Conservation (phyloP, 2,797 vertebrate genomes). For the Coccyzus lansbergi region DNA sequence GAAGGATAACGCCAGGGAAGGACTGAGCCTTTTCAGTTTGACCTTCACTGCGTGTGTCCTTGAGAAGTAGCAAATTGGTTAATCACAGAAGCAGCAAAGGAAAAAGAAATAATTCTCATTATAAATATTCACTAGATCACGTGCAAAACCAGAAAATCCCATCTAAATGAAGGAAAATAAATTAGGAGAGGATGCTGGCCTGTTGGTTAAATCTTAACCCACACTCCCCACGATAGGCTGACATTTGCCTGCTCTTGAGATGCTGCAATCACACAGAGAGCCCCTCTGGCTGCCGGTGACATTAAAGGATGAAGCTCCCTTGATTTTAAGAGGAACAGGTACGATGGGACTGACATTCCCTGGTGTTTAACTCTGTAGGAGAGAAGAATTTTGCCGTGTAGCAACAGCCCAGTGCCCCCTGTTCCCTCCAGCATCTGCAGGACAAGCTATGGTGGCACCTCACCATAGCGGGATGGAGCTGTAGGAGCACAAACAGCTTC, state of each 20-base stretch:
- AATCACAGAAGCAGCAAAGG: neutral
- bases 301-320: neutral
- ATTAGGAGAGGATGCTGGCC: neutral
- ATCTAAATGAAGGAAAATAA: constrained; percentile 25
- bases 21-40: neutral
- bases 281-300: constrained; percentile 6
- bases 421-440: neutral
- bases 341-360: fast-evolving
- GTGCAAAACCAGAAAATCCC: neutral
- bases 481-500: neutral
- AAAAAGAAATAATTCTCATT: neutral
- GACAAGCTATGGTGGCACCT: neutral
- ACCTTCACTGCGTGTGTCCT: neutral
- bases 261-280: neutral
- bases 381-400: neutral
- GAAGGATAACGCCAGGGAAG: neutral
- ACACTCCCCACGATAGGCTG: neutral
- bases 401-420: neutral
- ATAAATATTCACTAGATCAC: constrained; percentile 46
- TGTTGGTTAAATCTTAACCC: constrained; percentile 39
- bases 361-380: fast-evolving
- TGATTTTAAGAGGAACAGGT: neutral
- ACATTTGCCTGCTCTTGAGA: constrained; percentile 29
- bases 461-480: fast-evolving
- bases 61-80: neutral